phyloP scores from a whole-genome alignment of 2,113 vertebrate species.

The Peromyscus polionotus region DNA sequence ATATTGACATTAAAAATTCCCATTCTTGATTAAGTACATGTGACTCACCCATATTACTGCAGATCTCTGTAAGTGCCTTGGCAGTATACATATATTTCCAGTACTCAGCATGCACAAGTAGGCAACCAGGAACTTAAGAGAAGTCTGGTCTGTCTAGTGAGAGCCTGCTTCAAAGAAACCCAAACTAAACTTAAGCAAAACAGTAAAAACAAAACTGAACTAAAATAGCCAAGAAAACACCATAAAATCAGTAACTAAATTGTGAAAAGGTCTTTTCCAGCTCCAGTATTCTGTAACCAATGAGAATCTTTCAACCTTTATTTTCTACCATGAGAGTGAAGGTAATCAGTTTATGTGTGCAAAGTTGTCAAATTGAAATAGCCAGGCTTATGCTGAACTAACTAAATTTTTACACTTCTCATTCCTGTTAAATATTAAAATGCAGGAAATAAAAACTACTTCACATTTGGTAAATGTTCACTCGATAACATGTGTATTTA shows the following conservation, averaged over 20 bases:
- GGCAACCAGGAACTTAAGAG: not conserved
- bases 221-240: not conserved
- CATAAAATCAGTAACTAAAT: not conserved
- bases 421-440: not conserved
- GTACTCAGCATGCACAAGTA: not conserved
- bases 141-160: not conserved
- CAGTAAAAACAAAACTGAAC: not conserved
- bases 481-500: not conserved
- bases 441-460: not conserved
- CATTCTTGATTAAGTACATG: not conserved
- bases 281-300: not conserved
- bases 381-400: not conserved
- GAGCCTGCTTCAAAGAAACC: not conserved
- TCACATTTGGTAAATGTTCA: constrained; percentile 38
- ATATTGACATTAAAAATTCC: not conserved
- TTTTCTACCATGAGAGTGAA: not conserved
- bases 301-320: not conserved
- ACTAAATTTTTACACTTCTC: not conserved
- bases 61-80: not conserved
- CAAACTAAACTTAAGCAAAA: not conserved
- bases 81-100: not conserved
- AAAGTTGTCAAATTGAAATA: not conserved
- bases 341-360: not conserved
- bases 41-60: not conserved
- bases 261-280: not conserved